Conservation (phyloP, 2,113 vertebrate species). For the Sprattus sprattus region DNA sequence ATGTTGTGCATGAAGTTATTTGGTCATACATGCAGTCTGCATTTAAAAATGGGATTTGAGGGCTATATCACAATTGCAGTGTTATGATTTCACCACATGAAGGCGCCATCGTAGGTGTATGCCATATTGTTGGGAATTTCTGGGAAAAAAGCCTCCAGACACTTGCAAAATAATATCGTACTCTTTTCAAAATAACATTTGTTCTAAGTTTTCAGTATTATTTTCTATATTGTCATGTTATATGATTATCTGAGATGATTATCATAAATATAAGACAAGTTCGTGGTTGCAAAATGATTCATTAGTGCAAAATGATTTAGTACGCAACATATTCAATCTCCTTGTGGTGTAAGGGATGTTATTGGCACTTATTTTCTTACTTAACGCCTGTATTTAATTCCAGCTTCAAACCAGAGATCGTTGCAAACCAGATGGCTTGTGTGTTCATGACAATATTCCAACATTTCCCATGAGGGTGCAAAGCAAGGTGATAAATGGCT, state of each 20-base stretch:
- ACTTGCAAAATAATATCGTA: too few relatives aligned
- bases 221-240: too few relatives aligned
- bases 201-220: too few relatives aligned
- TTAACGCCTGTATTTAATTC: not conserved
- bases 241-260: not conserved
- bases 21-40: not conserved
- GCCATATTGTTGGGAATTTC: not conserved
- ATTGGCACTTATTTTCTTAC: not conserved
- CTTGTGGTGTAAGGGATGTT: not conserved
- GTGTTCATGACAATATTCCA: not conserved
- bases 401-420: not conserved
- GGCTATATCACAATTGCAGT: not conserved
- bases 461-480: not conserved
- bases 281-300: not conserved
- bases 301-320: not conserved
- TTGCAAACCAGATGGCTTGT: not conserved
- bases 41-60: not conserved
- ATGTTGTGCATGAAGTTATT: too few relatives aligned
- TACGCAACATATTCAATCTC: not conserved
- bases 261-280: too few relatives aligned
- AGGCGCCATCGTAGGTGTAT: slow-evolving; percentile 20
- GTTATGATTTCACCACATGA: not conserved
- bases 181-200: too few relatives aligned
- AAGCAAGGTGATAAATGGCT: too few relatives aligned
- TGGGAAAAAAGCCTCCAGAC: too few relatives aligned